Base-by-base conservation (phyloP, 2,888 invertebrate species). In the Pantelozetes paolii region DNA sequence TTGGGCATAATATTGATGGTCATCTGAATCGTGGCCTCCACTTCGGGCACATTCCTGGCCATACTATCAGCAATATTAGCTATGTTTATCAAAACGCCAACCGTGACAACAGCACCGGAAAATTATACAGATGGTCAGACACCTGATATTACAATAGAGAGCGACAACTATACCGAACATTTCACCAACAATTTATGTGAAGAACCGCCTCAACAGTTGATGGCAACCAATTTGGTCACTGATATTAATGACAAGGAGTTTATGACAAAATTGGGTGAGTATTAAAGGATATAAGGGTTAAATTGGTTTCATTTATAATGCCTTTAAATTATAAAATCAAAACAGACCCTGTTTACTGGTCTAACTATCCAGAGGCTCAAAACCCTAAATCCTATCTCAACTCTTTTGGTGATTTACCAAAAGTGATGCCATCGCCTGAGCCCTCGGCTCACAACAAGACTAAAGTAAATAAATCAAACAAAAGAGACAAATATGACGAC, bases 281-380 rank as follows among this genome's bases (percentile, higher is more conserved):
- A n/a, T 15, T 13, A 62, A 36, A 8, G 36, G 23, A 59, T 1
- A 9, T 13, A 5, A 6, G 28, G 23, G 23, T 32, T 18, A 15
- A 1, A 32, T 11, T 6, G 3, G 15, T 11, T 28, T 59, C 2
- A 18, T 57, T 57, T 57, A 15, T 48, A 5, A 48, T 48, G 3
- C n/a, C n/a, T n/a, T n/a, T n/a, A n/a, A n/a, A n/a, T n/a, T n/a
- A n/a, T n/a, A n/a, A n/a, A n/a, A n/a, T n/a, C 20, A 18, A 30
- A 23, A 42, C 36, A 67, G 67, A 67, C 23, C 67, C 67, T 0
- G 13, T 42, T 5, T 42, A 23, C 13, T 67, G 67, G 67, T 67
- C 67, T 23, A 67, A 67, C 67, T 67, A 32, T 42, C 67, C 67
- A 8, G 67, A 67, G 20, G 67, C 67, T 9, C 67, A 67, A 23